Conservation (phyloP, 2,113 vertebrate genomes). For the Trinectes maculatus region DNA sequence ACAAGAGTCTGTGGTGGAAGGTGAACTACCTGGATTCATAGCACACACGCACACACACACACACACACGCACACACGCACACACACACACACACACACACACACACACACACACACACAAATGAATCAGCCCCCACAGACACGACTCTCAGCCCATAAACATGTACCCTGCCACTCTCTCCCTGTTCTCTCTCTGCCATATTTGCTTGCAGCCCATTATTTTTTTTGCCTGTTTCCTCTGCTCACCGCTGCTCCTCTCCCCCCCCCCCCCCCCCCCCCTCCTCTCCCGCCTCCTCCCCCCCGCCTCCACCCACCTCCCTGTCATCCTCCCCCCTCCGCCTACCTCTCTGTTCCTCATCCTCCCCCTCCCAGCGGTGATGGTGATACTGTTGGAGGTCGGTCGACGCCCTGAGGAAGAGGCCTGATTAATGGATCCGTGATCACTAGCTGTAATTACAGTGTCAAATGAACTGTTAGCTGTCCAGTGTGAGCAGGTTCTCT, state of each 20-base stretch:
- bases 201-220: conserved; percentile 32
- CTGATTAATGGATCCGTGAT: conserved; percentile 69
- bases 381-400: conserved; percentile 70
- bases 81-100: conserved; percentile 15
- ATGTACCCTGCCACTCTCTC: conserved; percentile 50
- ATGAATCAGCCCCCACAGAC: conserved; percentile 43
- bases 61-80: conserved; percentile 12
- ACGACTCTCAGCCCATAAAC: conserved; percentile 31
- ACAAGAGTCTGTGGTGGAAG: conserved; percentile 34
- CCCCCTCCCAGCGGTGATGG: conserved; percentile 8
- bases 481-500: conserved; percentile 29
- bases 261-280: no score
- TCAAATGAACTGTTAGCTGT: conserved; percentile 73
- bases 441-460: conserved; percentile 78
- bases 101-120: conserved; percentile 24
- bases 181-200: conserved; percentile 15
- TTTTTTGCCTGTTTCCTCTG: conserved; percentile 5
- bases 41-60: conserved; percentile 2
- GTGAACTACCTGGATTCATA: conserved; percentile 35
- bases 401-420: conserved; percentile 54
- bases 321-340: not conserved
- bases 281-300: not conserved
- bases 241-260: not conserved
- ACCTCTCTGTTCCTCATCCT: not conserved
- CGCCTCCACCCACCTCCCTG: not conserved